These are phyloP conservation scores for Asarcornis scutulata DNA, from an alignment of 2,113 vertebrate genomes.

Conservation along the genomic window DNA sequence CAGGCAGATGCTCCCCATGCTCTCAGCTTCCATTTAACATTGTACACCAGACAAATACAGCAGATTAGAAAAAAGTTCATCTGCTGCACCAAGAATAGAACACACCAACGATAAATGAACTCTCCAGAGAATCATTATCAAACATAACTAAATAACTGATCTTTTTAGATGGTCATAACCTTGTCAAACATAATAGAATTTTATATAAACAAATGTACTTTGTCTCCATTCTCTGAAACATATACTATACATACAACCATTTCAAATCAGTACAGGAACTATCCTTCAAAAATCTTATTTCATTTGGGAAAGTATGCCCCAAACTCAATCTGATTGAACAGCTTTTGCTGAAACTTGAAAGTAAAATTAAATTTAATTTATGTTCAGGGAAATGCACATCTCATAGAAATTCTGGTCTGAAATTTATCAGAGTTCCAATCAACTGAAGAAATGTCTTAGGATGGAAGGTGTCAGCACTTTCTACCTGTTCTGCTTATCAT, in stretches of 20 bases:
- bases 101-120: background rate
- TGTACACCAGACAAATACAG: background rate
- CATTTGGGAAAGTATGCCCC: background rate
- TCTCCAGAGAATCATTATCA: too few relatives aligned
- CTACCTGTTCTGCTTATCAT: background rate
- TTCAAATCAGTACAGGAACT: fast-evolving
- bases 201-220: background rate
- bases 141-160: background rate
- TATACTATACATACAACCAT: background rate
- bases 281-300: background rate
- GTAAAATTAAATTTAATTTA: background rate
- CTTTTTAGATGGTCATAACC: background rate
- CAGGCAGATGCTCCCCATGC: background rate
- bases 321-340: background rate
- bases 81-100: background rate
- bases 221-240: background rate
- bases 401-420: background rate
- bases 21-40: background rate
- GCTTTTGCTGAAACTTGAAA: background rate
- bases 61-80: background rate
- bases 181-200: background rate
- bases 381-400: background rate
- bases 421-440: background rate
- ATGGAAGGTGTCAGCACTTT: background rate
- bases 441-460: background rate